Percentiles rank a stretch among this genome's conserved stretches.
Evolutionary conservation across 2,113 vertebrate species (phyloP).

Genomic region (Scatophagus argus): DNA sequence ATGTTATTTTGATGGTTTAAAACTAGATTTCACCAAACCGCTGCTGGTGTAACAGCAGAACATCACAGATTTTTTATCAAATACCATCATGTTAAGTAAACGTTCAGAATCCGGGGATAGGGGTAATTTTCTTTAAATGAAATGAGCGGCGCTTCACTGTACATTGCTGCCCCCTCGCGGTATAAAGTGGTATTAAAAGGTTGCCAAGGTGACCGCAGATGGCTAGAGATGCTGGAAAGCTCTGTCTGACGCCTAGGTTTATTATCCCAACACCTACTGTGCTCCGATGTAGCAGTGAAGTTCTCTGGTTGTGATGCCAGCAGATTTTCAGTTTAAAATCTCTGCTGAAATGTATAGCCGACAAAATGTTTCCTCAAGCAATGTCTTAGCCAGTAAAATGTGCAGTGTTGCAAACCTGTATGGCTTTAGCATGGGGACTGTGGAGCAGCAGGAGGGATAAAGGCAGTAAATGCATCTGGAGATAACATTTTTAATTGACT

Average conservation of each 20-base stretch:
- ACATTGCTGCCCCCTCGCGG: conserved; percentile 57
- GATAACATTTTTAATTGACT: too few species aligned
- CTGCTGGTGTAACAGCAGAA: not conserved
- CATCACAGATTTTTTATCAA: not conserved
- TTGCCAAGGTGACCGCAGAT: not conserved
- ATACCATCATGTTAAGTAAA: not conserved
- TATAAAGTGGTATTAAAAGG: conserved; percentile 10
- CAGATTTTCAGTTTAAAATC: not conserved
- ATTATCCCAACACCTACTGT: not conserved
- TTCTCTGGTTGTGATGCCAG: not conserved
- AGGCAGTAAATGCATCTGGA: too few species aligned
- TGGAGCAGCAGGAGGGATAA: not conserved
- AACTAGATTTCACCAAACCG: not conserved
- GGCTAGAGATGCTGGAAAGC: not conserved
- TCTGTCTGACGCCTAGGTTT: not conserved
- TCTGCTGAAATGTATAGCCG: not conserved
- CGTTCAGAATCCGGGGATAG: not conserved
- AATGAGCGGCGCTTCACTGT: not conserved
- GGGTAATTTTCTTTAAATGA: not conserved
- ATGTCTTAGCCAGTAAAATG: not conserved
- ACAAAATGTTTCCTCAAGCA: not conserved
- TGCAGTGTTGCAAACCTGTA: not conserved
- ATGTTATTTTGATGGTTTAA: not conserved
- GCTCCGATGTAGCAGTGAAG: not conserved
- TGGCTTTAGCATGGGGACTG: not conserved